Conservation (phyloP, 1,140 invertebrate genomes). For the Cephus cinctus region DNA sequence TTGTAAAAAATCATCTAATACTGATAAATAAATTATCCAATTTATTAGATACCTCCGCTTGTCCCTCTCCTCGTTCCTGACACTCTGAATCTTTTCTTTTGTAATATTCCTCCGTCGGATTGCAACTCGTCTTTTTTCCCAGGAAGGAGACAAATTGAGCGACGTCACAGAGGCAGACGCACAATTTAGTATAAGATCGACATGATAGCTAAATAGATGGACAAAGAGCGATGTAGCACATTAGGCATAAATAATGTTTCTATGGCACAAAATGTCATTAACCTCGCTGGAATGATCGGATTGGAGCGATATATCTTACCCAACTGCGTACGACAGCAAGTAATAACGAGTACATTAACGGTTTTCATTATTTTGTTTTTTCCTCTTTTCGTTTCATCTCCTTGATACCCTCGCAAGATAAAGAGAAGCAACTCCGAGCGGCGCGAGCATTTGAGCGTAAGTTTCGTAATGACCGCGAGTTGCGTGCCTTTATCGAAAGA, state of each 20-base stretch:
- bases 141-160: background rate
- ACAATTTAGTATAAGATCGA: background rate
- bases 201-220: too few species aligned
- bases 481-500: too few species aligned
- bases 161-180: background rate
- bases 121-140: background rate
- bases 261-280: background rate
- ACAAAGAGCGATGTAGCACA: too few species aligned
- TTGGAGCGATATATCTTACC: background rate
- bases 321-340: background rate
- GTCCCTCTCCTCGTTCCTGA: background rate
- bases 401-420: too few species aligned
- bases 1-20: slow-evolving; percentile 1
- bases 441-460: too few species aligned
- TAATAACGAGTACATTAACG: background rate
- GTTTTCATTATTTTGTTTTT: background rate
- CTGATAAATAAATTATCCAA: background rate
- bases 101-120: background rate
- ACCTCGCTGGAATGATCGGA: background rate
- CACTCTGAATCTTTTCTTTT: background rate
- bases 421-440: background rate
- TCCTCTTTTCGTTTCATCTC: too few species aligned
- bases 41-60: background rate
- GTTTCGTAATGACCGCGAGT: too few species aligned
- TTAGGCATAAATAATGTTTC: background rate